Evolutionary conservation across 1,140 invertebrate genomes (phyloP).

Genomic region (Rhopalosiphum maidis): DNA sequence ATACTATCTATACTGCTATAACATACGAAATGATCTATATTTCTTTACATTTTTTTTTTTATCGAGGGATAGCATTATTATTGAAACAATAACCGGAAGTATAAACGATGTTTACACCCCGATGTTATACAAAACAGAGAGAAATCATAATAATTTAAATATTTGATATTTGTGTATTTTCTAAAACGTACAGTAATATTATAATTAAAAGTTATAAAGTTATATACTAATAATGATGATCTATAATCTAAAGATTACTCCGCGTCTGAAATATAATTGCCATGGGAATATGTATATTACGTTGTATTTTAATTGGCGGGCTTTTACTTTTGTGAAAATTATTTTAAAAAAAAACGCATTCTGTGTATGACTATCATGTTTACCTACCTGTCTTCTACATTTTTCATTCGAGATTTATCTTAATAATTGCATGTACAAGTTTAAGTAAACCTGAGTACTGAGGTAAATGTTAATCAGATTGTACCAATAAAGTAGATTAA

Average conservation of each 20-base stretch:
- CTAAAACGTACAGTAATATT: slow-evolving; percentile 1
- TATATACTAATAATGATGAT: background rate
- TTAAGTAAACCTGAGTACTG: background rate
- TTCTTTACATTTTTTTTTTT: background rate
- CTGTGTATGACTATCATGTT: background rate
- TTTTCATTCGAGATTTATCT: background rate
- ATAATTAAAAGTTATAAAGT: background rate
- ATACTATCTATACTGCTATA: background rate
- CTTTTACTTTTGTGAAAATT: slow-evolving; percentile 35
- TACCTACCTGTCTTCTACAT: background rate
- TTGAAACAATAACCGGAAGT: slow-evolving; percentile 41
- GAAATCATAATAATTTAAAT: slow-evolving; percentile 40
- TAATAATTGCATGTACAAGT: background rate
- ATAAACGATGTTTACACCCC: background rate
- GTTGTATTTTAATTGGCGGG: slow-evolving; percentile 29
- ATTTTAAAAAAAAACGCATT: background rate
- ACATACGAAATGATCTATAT: background rate
- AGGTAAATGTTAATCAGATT: background rate
- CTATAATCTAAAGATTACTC: slow-evolving; percentile 17
- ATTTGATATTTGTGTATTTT: slow-evolving; percentile 14
- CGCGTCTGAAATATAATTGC: slow-evolving; percentile 10
- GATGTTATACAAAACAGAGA: slow-evolving; percentile 14
- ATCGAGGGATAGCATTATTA: background rate
- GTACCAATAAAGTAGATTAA: background rate
- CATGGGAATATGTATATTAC: background rate